A percentile compares a stretch with the other conserved stretches of the same genome.
phyloP scores from a whole-genome alignment of 1,140 invertebrate genomes.

The Sycophaga agraensis region DNA sequence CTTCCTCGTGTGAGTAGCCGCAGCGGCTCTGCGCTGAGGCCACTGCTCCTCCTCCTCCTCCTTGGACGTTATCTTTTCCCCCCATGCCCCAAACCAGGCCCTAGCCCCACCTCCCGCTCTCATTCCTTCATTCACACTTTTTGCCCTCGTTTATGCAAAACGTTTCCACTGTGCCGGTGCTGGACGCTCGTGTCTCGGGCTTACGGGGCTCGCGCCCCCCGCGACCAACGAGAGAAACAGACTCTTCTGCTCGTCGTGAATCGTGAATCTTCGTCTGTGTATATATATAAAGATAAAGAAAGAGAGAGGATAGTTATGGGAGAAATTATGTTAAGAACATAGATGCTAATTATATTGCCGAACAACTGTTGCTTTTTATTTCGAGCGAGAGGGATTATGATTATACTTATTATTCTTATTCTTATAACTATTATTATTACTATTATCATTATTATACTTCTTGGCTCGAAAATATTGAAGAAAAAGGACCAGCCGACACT shows the following conservation, averaged over 20 bases:
- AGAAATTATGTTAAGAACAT: constrained; percentile 13
- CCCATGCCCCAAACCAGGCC: too few relatives aligned
- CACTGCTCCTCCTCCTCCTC: too few relatives aligned
- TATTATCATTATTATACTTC: too few relatives aligned
- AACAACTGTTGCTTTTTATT: constrained; percentile 18
- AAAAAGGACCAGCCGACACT: constrained; percentile 23
- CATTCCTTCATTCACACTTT: too few relatives aligned
- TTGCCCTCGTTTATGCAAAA: background rate
- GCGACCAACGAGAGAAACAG: background rate
- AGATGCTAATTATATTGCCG: constrained; percentile 16
- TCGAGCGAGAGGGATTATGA: background rate
- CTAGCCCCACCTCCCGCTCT: too few relatives aligned
- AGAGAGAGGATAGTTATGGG: background rate
- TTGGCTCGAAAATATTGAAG: constrained; percentile 12
- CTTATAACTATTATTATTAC: too few relatives aligned
- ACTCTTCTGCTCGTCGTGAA: background rate
- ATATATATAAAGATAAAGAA: constrained; percentile 14
- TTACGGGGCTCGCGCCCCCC: too few relatives aligned
- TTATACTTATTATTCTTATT: too few relatives aligned
- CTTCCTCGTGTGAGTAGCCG: constrained; percentile 58
- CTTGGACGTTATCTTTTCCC: background rate
- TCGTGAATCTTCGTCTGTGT: constrained; percentile 21
- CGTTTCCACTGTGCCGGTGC: constrained; percentile 30
- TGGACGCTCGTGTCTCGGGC: constrained; percentile 22
- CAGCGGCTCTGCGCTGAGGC: background rate